These are phyloP conservation scores for Madoqua kirkii DNA, from an alignment of 2,113 vertebrate genomes.

Conservation along the genomic window DNA sequence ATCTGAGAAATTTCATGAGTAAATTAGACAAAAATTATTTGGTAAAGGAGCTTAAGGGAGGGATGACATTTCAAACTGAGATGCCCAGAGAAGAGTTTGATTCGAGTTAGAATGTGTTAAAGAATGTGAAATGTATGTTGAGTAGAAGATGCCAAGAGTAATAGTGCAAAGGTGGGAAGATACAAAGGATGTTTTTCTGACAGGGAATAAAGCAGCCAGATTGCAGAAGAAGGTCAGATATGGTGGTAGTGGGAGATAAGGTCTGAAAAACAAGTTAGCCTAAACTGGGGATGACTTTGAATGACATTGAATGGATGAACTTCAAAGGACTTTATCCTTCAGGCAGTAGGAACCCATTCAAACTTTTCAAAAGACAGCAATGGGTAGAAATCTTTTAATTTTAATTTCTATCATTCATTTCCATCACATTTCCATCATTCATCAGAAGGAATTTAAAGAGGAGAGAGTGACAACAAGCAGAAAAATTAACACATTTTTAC, in stretches of 20 bases:
- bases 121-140: accelerated
- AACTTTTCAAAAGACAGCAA: not conserved
- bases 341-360: not conserved
- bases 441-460: not conserved
- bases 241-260: not conserved
- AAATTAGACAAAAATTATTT: not conserved
- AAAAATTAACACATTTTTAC: not conserved
- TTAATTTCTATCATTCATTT: not conserved
- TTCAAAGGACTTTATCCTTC: not conserved
- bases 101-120: not conserved
- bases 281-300: not conserved
- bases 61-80: not conserved
- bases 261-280: not conserved
- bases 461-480: not conserved
- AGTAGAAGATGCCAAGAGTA: not conserved
- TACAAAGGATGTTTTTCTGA: not conserved
- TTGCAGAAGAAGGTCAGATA: not conserved
- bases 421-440: not conserved
- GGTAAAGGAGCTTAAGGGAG: not conserved
- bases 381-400: not conserved
- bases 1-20: not conserved
- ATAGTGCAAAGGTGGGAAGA: not conserved
- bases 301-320: not conserved
- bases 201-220: not conserved
- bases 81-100: not conserved